These are phyloP conservation scores for Sesia apiformis DNA, from an alignment of 2,888 invertebrate species.

Conservation along the genomic window DNA sequence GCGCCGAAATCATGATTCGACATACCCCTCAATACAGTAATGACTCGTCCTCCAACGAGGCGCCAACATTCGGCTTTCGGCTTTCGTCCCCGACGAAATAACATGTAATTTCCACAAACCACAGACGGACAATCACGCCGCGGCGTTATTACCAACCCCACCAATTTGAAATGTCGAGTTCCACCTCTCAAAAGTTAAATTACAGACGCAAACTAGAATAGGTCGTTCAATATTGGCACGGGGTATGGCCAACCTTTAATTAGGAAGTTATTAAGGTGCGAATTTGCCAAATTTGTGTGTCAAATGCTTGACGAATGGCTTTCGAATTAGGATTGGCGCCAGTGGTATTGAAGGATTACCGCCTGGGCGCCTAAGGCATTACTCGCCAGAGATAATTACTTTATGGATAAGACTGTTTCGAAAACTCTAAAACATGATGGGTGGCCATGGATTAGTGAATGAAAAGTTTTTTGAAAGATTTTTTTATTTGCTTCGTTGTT, in stretches of 20 bases:
- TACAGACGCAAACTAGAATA: conserved; percentile 20
- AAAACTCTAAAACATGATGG: conserved; percentile 10
- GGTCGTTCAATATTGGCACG: conserved; percentile 22
- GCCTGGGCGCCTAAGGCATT: conserved; percentile 8
- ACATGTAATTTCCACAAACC: conserved; percentile 59
- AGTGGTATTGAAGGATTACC: conserved; percentile 18
- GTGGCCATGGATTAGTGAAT: conserved; percentile 14
- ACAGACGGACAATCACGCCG: conserved; percentile 38
- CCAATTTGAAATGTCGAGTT: conserved; percentile 9
- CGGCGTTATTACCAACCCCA: conserved; percentile 13
- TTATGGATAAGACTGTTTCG: conserved; percentile 19
- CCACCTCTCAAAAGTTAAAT: conserved; percentile 15
- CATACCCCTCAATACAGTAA: conserved; percentile 52
- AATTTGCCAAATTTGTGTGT: conserved; percentile 37
- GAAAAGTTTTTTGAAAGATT: conserved; percentile 3
- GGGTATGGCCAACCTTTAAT: conserved; percentile 23
- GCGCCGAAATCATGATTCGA: conserved; percentile 31
- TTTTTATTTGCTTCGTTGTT: neutral
- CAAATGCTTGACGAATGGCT: conserved; percentile 38
- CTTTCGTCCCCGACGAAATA: conserved; percentile 37
- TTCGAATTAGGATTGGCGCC: conserved; percentile 3
- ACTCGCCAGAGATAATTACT: conserved; percentile 9
- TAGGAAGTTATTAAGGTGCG: conserved; percentile 13
- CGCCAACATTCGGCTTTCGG: conserved; percentile 59
- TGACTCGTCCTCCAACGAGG: conserved; percentile 51